A percentile compares a stretch with the other conserved stretches of the same genome.
Evolutionary conservation across 1,140 invertebrate genomes (phyloP).

Genomic region (Zophobas morio): DNA sequence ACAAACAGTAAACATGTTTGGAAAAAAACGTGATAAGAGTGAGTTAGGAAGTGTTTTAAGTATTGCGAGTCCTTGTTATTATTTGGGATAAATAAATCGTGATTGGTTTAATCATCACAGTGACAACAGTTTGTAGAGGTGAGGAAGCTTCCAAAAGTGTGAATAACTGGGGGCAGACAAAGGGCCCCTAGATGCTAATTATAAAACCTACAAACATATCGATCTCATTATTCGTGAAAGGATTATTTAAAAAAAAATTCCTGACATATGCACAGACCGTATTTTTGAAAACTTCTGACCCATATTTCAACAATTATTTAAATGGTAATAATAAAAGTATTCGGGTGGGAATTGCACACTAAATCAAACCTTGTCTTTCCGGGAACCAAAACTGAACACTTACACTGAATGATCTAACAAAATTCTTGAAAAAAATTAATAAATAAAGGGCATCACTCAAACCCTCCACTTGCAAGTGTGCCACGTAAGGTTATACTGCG

Average conservation of each 20-base stretch:
- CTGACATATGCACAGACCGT: background rate
- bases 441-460: constrained; percentile 66
- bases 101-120: too few species aligned
- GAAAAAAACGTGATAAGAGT: too few species aligned
- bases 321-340: constrained; percentile 1
- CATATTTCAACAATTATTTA: constrained; percentile 37
- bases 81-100: too few species aligned
- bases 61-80: too few species aligned
- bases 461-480: constrained; percentile 67
- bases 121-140: too few species aligned
- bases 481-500: constrained; percentile 75
- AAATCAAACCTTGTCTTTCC: constrained; percentile 42
- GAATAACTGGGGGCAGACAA: too few species aligned
- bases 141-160: too few species aligned
- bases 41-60: too few species aligned
- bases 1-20: constrained; percentile 32
- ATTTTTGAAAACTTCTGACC: constrained; percentile 10
- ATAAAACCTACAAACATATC: background rate
- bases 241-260: constrained; percentile 10
- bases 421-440: constrained; percentile 65
- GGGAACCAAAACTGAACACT: constrained; percentile 63
- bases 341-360: constrained; percentile 49
- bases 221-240: background rate
- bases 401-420: constrained; percentile 65
- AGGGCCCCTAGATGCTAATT: background rate